Base-by-base conservation (phyloP, 1,140 invertebrate genomes). In the Bombus haemorrhoidalis region DNA sequence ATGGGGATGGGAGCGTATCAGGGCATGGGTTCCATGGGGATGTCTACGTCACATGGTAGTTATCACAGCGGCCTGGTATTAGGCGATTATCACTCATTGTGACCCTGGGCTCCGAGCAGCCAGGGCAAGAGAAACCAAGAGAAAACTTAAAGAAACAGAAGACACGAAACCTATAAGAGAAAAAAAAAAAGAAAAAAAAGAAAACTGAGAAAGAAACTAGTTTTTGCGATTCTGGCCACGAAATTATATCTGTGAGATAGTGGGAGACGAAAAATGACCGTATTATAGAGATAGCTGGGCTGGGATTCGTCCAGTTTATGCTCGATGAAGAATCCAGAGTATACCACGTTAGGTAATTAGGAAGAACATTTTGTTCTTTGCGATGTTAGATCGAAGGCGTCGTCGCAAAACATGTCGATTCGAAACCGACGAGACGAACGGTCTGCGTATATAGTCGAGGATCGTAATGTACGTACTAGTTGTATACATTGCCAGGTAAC, bases 51-150 rank as follows among this genome's bases (percentile, higher is more conserved):
- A 9, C 95, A 95, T 85, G 90, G 92, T n/a, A 91, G 93, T 85
- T 95, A 95, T 85, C 95, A 95, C 90, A 94, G 94, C 87, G 94
- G 94, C 47, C 90, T 95, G 72, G 95, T 95, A 72, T 91, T 95
- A 82, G 94, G 94, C 64, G 94, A 95, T 64, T 95, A 95, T 86
- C 95, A 95, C 74, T 94, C 94, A 82, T 95, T 95, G 94, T 95
- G 95, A 95, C 94, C 94, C 93, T 95, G 95, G 95, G 91, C 92
- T 89, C 94, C 91, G 80, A 91, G 91, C 71, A 94, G 89, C 79
- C 93, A 94, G 87, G 86, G 91, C 82, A 95, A 95, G 87, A 93
- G 93, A 74, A 94, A 93, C 83, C 93, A 94, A 88, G 94, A 95
- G 91, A 94, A 94, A 88, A 94, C 93, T 89, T 94, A 94, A 92